Evolutionary conservation across 1,140 invertebrate species (phyloP).

Genomic region (Heliconius melpomene): DNA sequence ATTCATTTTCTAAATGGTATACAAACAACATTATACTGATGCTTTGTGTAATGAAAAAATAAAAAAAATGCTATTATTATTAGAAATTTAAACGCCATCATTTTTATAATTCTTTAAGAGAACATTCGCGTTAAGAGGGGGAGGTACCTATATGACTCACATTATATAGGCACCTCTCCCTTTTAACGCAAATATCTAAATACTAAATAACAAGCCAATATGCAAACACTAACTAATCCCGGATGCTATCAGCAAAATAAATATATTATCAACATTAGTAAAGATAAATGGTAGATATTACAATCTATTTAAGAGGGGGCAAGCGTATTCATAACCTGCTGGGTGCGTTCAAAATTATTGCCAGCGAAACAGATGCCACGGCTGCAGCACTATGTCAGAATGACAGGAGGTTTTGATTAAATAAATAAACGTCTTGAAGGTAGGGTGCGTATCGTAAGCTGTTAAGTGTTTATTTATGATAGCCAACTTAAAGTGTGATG

Average conservation of each 20-base stretch:
- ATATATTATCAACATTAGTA: constrained; percentile 29
- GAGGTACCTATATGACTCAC: no score
- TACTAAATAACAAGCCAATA: neutral
- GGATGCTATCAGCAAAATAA: constrained; percentile 21
- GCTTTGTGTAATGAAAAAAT: no score
- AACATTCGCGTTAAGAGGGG: no score
- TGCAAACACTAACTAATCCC: constrained; percentile 11
- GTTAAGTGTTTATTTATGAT: neutral
- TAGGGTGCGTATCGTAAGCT: neutral
- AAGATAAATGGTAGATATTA: constrained; percentile 34
- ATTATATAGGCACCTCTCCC: no score
- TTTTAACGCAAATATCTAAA: no score
- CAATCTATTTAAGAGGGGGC: constrained; percentile 32
- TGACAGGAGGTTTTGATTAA: constrained; percentile 35
- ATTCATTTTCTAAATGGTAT: neutral
- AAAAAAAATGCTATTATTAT: no score
- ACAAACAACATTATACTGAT: neutral
- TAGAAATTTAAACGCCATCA: no score
- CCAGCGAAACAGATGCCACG: constrained; percentile 29
- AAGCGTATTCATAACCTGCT: constrained; percentile 36
- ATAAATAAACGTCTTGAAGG: constrained; percentile 6
- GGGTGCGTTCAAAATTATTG: constrained; percentile 31
- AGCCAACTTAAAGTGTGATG: neutral
- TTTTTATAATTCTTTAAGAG: no score
- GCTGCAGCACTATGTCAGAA: constrained; percentile 26